A percentile compares a stretch with the other conserved stretches of the same genome.
Conservation (phyloP, 1,140 invertebrate genomes). For the Fopius arisanus region DNA sequence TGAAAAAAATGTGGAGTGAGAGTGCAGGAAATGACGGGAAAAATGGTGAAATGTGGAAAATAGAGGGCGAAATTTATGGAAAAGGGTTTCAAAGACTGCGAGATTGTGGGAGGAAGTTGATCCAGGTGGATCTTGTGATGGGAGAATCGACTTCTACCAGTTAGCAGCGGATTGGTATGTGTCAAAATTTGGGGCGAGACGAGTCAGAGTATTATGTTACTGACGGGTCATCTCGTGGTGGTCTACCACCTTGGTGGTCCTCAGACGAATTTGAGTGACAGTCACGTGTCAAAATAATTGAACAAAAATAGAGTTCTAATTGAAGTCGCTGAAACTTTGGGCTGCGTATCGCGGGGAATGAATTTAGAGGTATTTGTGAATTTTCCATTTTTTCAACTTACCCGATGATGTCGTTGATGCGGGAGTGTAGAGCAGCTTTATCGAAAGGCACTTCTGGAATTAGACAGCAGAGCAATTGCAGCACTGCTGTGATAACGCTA, state of each 20-base stretch:
- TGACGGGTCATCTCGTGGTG: slow-evolving; percentile 40
- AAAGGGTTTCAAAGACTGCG: slow-evolving; percentile 45
- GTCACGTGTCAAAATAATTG: slow-evolving; percentile 35
- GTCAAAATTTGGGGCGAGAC: slow-evolving; percentile 46
- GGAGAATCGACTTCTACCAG: slow-evolving; percentile 34
- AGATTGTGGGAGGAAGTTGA: slow-evolving; percentile 60
- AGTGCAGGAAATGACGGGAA: neutral
- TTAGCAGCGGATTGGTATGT: slow-evolving; percentile 46
- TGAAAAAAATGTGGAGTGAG: neutral
- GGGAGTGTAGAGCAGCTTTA: slow-evolving; percentile 50
- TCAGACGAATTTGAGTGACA: slow-evolving; percentile 12
- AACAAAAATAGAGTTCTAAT: slow-evolving; percentile 5
- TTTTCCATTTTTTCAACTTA: slow-evolving; percentile 43
- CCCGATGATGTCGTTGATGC: slow-evolving; percentile 60
- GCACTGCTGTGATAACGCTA: slow-evolving; percentile 43
- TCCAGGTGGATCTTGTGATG: slow-evolving; percentile 53
- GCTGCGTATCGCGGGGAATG: neutral
- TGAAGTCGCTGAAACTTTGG: neutral
- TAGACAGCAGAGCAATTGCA: slow-evolving; percentile 60
- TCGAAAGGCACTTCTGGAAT: slow-evolving; percentile 57
- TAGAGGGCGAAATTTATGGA: neutral
- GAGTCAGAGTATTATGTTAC: slow-evolving; percentile 47
- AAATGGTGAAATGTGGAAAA: neutral
- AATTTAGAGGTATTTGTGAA: neutral
- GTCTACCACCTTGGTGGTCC: slow-evolving; percentile 50